These are phyloP conservation scores for Lathronympha strigana DNA, from an alignment of 2,888 invertebrate genomes.

Conservation along the genomic window DNA sequence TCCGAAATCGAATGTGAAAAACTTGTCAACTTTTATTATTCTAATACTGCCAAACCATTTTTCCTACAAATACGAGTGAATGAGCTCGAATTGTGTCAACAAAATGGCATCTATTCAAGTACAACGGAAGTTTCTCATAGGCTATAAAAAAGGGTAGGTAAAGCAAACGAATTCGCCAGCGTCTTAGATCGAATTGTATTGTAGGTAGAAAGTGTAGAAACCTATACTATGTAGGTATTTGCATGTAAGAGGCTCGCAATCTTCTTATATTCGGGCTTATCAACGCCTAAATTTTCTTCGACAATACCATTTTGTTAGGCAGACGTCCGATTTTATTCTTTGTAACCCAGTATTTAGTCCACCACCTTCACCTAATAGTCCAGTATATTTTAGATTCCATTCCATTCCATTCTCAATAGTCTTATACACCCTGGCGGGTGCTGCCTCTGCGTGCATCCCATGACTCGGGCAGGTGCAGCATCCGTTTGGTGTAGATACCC, in stretches of 20 bases:
- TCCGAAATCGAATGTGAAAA: constrained; percentile 32
- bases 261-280: constrained; percentile 66
- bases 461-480: no score
- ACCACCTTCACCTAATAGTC: no score
- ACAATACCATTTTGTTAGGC: no score
- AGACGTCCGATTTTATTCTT: no score
- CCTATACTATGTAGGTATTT: constrained; percentile 59
- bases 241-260: constrained; percentile 62
- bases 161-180: constrained; percentile 61
- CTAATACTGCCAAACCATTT: constrained; percentile 23
- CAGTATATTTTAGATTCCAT: no score
- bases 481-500: no score
- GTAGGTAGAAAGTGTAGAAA: no score
- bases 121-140: constrained; percentile 51
- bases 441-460: no score
- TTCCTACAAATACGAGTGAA: constrained; percentile 22
- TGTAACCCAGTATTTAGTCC: no score
- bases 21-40: constrained; percentile 34
- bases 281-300: constrained; percentile 64
- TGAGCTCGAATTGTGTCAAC: constrained; percentile 47
- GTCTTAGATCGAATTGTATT: constrained; percentile 66
- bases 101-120: constrained; percentile 46
- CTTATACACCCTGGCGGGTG: no score
- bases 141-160: constrained; percentile 68
- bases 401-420: no score